Conservation (phyloP, 2,113 vertebrate genomes). For the Oplegnathus fasciatus region DNA sequence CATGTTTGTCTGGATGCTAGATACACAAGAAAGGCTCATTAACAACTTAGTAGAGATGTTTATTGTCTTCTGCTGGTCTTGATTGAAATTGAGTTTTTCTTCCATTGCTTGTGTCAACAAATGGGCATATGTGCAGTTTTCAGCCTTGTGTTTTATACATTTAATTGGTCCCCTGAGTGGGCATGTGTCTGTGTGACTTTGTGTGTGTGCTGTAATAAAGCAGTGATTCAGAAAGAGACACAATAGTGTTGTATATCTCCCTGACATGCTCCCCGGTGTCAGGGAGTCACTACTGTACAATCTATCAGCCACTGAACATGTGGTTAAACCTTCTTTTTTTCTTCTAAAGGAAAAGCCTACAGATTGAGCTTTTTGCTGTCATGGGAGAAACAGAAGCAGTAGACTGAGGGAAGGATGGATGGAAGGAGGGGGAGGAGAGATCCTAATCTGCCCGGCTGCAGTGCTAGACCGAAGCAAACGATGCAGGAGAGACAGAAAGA, state of each 20-base stretch:
- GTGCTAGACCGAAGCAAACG: constrained; percentile 31
- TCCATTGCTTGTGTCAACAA: neutral
- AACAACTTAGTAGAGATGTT: neutral
- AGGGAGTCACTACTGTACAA: constrained; percentile 43
- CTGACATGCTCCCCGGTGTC: constrained; percentile 33
- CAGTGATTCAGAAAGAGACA: constrained; percentile 48
- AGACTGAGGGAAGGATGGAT: constrained; percentile 19
- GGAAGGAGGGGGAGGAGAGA: neutral
- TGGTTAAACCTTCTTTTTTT: neutral
- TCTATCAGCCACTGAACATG: constrained; percentile 40
- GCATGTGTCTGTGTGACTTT: constrained; percentile 16
- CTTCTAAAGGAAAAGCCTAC: neutral
- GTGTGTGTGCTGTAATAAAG: constrained; percentile 27
- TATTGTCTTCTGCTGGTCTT: neutral
- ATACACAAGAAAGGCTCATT: neutral
- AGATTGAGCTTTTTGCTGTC: constrained; percentile 28
- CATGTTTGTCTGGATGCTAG: neutral
- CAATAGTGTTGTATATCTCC: constrained; percentile 34
- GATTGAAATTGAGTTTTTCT: neutral
- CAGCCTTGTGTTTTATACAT: constrained; percentile 33
- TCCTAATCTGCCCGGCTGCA: constrained; percentile 36
- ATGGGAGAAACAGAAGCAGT: constrained; percentile 13
- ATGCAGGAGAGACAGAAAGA: constrained; percentile 22
- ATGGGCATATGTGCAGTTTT: constrained; percentile 40
- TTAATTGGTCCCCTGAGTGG: constrained; percentile 61